Base-by-base conservation (phyloP, 2,888 invertebrate genomes). In the Drosophila anomalipes region DNA sequence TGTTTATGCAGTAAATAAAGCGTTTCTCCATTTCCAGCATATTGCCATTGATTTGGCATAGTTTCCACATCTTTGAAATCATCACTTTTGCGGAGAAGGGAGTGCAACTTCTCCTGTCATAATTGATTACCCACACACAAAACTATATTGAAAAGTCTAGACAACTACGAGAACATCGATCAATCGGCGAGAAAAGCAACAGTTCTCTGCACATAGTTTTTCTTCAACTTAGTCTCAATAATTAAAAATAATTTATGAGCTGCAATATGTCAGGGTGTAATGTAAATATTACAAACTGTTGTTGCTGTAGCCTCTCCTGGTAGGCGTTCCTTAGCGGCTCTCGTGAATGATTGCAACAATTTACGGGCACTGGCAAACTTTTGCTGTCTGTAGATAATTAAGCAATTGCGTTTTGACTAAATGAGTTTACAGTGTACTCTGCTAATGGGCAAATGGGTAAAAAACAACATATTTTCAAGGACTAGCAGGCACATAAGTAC, bases 221-320 rank as follows among this genome's bases (percentile, higher is more conserved):
- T 54, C 44, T 58, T 47, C 28, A 61, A 49, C 67, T 62, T 33
- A n/a, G 32, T 70, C 73, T 58, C 74, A 73, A 90, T 90, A 89
- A 88, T 89, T 90, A 88, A 81, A 88, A 81, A 81, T 85, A 88
- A 90, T 90, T 89, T 81, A 89, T 89, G 90, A 63, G 80, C 72
- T 51, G 74, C 89, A 79, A 86, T 89, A 82, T 79, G 86, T 89
- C 88, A 85, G 77, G 66, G 51, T 64, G 71, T 81, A 81, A 86
- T 79, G 88, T 85, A 79, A 77, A 78, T 79, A 81, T 79, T 78
- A 74, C 79, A 74, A 82, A 63, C 67, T 73, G 39, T 59, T 59
- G 37, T 10, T 54, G 58, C 62, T 52, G 28, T 47, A 4, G 56
- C 64, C 28, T 28, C 49, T 28, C 10, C 32, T 14, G 54, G 44